Conservation (phyloP, 2,113 vertebrate species). For the Gopherus evgoodei region DNA sequence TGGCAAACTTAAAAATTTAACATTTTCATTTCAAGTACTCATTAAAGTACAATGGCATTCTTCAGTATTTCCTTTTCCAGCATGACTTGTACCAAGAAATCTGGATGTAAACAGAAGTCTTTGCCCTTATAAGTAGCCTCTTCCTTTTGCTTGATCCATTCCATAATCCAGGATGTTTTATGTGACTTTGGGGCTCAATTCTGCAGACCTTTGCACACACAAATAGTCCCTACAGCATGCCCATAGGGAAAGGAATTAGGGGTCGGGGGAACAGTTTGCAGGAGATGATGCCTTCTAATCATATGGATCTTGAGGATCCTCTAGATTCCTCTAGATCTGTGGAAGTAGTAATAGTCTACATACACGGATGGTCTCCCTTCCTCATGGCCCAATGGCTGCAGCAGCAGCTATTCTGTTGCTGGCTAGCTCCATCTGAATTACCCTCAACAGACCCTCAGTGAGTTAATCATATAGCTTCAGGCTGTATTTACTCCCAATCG, state of each 20-base stretch:
- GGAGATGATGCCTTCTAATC: conserved; percentile 10
- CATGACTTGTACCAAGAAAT: conserved; percentile 53
- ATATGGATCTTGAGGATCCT: conserved; percentile 46
- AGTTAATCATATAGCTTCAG: background rate
- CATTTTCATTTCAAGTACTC: conserved; percentile 7
- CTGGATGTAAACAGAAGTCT: conserved; percentile 56
- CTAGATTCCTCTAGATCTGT: conserved; percentile 15
- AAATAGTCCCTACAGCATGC: background rate
- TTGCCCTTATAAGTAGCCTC: background rate
- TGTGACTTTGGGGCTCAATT: conserved; percentile 9
- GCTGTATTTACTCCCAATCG: background rate
- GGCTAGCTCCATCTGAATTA: background rate
- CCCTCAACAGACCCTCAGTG: background rate
- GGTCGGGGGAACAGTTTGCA: conserved; percentile 1
- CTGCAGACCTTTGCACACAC: conserved; percentile 32
- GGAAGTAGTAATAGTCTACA: background rate
- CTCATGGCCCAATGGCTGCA: background rate
- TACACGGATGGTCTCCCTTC: background rate
- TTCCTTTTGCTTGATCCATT: background rate
- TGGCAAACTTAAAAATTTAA: conserved; percentile 45
- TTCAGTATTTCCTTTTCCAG: conserved; percentile 38
- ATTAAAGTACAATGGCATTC: conserved; percentile 60
- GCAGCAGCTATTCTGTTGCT: background rate
- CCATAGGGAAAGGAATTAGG: conserved; percentile 21
- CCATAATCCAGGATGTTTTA: background rate